Conservation (phyloP, 64 coral and sea anemone genomes). For the Pocillopora verrucosa region DNA sequence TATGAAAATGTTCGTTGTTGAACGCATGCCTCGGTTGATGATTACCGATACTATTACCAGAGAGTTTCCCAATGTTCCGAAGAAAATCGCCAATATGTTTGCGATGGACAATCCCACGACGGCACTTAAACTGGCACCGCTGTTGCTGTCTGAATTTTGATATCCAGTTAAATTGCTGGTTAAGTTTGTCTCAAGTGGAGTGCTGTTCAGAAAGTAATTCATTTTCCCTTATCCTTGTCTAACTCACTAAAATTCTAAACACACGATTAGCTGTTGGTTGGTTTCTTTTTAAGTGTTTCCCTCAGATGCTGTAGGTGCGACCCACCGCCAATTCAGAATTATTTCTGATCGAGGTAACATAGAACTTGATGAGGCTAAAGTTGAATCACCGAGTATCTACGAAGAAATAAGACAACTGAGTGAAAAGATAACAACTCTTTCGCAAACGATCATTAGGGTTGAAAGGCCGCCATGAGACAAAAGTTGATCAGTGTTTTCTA, state of each 20-base stretch:
- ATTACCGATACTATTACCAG: slow-evolving; percentile 71
- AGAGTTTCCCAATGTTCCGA: slow-evolving; percentile 70
- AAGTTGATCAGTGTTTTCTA: background rate
- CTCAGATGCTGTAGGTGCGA: background rate
- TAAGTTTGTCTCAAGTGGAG: background rate
- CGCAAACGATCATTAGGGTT: background rate
- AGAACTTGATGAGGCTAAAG: too few relatives aligned
- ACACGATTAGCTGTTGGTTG: background rate
- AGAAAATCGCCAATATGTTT: slow-evolving; percentile 46
- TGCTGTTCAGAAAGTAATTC: slow-evolving; percentile 13
- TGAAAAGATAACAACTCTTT: background rate
- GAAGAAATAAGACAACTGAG: too few relatives aligned
- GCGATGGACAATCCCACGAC: slow-evolving; percentile 49
- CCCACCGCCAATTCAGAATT: too few relatives aligned
- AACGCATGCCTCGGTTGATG: slow-evolving; percentile 77
- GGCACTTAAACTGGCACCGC: background rate
- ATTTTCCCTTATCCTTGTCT: background rate
- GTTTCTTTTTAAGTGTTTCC: background rate
- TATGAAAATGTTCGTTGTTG: slow-evolving; percentile 79
- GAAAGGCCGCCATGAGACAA: background rate
- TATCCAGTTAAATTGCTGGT: slow-evolving; percentile 8
- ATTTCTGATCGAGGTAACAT: too few relatives aligned
- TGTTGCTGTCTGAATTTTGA: background rate
- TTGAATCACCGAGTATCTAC: too few relatives aligned
- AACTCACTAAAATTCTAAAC: background rate